Evolutionary conservation across 2,888 invertebrate species (phyloP), one percentile per base, ranked within the genome.

Genomic region (Coelinius sp.): DNA sequence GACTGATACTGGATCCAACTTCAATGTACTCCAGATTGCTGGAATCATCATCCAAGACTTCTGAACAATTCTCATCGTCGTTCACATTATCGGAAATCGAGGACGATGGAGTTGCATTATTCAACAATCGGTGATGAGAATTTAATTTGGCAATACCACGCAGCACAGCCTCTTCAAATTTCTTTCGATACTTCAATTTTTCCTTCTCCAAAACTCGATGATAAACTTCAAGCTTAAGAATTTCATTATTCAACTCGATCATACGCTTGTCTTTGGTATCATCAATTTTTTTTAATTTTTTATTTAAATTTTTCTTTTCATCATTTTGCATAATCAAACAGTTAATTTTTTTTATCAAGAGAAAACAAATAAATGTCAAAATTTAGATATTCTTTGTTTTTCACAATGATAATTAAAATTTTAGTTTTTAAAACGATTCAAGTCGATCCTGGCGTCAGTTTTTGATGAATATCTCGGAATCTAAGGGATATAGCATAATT

Each of bases 121-220:
- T 53, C 25, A 67, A 24, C 31, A 31, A 35, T 12, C 20, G 24
- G 38, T 63, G 72, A 8, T 8, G 7, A 52, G 56, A 35, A 68
- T 68, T 72, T 14, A 46, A 68, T 44, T 35, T 52, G 27, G 27
- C 49, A 14, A 68, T 68, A 24, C 65, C 68, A 20, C 68, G 64
- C 8, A 64, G 0, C 20, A 72, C 41, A 27, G 53, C 64, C 68
- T 76, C 53, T 17, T 68, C 49, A 4, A 68, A 68, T 68, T 68
- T 68, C 20, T 59, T 25, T 24, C 74, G 70, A 52, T 78, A 80
- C 14, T 73, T 75, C 5, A 49, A 62, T 41, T 74, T 78, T 68
- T 79, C 80, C 66, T 74, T 72, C 46, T 75, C 77, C 68, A 80
- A 67, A 63, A 71, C 69, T n/a, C 64, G 69, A 25, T 78, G 76